These are phyloP conservation scores for Drosophila ustulata DNA, from an alignment of 2,888 invertebrate genomes.

Conservation along the genomic window DNA sequence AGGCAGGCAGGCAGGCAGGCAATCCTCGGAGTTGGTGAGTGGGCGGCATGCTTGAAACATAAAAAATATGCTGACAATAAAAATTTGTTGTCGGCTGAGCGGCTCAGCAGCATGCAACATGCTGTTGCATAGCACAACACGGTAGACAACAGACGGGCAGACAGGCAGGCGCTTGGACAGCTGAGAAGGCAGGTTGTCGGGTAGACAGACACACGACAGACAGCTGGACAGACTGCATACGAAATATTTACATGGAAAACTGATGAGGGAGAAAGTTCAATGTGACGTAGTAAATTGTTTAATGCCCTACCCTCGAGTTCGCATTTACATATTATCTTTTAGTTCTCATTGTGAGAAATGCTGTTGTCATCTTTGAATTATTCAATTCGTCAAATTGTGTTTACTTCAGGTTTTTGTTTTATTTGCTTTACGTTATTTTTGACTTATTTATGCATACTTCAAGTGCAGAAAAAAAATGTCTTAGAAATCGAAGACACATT, in stretches of 20 bases:
- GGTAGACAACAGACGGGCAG: constrained; percentile 20
- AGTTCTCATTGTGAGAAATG: neutral
- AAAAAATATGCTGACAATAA: constrained; percentile 80
- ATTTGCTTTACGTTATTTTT: neutral
- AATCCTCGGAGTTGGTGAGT: neutral
- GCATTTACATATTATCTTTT: neutral
- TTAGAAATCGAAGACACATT: too few relatives aligned
- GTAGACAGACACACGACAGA: constrained; percentile 16
- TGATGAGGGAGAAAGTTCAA: constrained; percentile 41
- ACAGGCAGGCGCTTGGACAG: constrained; percentile 3
- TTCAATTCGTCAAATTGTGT: too few relatives aligned
- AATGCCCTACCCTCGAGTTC: constrained; percentile 32
- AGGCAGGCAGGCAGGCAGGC: neutral
- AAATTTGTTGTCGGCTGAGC: constrained; percentile 70
- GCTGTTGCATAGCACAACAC: constrained; percentile 64
- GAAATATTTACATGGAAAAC: constrained; percentile 25
- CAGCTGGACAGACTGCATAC: constrained; percentile 15
- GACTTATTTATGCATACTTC: too few relatives aligned
- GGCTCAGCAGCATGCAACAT: constrained; percentile 76
- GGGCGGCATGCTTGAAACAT: constrained; percentile 64
- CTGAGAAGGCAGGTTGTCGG: too few relatives aligned
- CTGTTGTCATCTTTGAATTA: neutral
- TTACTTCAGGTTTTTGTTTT: too few relatives aligned
- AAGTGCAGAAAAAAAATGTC: too few relatives aligned
- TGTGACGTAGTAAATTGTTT: constrained; percentile 30